Base-by-base conservation (phyloP, 2,797 vertebrate genomes). In the Distichodus sexfasciatus region DNA sequence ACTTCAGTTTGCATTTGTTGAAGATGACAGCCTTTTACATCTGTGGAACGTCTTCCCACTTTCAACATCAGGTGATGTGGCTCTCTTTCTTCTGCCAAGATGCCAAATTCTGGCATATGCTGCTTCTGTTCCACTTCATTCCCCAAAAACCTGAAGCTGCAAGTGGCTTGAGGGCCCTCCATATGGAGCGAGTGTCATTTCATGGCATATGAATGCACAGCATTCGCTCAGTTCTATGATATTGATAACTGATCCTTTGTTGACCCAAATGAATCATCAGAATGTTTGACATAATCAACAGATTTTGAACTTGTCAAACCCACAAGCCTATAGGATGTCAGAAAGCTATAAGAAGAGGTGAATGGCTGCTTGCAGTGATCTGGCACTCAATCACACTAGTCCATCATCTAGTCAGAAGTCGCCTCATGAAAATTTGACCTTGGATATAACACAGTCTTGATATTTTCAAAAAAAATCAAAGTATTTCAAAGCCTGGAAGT, bases 41-140 rank as follows among this genome's bases (percentile, higher is more conserved):
- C 60, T 65, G 57, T 62, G 57, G 23, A 62, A 36, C 63, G 58
- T 68, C 57, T 74, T 61, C 23, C 6, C 58, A 43, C 71, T 33
- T n/a, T 2, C 60, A 47, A 43, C 31, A 46, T 53, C 44, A 36
- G 47, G 31, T 55, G 55, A 53, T 69, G 50, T 59, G 36, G 64
- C 58, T 57, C 47, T 54, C 43, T 55, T 57, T 62, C 41, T 44
- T 57, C 65, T 63, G 59, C 68, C 65, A 73, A 73, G 57, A 73
- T 67, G 64, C 57, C 64, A 62, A 14, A 41, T 59, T 46, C 26
- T 28, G 43, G 65, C 58, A 28, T 67, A 54, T 62, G 40, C 57
- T 33, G 17, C 38, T 33, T 69, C 50, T 57, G 65, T 53, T 70
- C 54, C 47, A 62, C 61, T 70, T 60, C 67, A 60, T 11, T 61